Evolutionary conservation across 2,113 vertebrate genomes (phyloP).

Genomic region (Cervus canadensis): DNA sequence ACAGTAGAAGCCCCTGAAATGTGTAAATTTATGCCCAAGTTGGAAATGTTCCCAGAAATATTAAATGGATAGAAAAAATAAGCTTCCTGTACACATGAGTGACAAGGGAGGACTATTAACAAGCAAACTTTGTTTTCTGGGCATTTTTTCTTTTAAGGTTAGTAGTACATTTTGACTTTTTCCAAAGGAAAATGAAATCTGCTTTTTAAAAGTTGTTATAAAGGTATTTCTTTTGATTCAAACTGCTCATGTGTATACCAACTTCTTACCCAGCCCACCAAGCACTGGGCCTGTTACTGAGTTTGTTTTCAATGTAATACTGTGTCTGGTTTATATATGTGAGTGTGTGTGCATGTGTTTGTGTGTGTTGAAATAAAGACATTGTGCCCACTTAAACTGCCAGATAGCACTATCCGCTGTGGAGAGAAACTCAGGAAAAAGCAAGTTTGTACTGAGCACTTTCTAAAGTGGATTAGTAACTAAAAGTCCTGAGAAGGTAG

Average conservation of each 20-base stretch:
- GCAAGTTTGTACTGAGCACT: background rate
- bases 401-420: background rate
- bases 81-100: background rate
- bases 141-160: background rate
- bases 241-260: background rate
- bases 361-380: slow-evolving; percentile 47
- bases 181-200: slow-evolving; percentile 21
- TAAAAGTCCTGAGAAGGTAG: background rate
- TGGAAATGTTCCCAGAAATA: background rate
- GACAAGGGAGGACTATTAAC: background rate
- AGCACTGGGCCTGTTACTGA: background rate
- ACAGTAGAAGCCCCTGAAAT: background rate
- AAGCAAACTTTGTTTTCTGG: slow-evolving; percentile 17
- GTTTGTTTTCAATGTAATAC: background rate
- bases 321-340: background rate
- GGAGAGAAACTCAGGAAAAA: slow-evolving; percentile 26
- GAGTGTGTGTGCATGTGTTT: background rate
- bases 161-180: slow-evolving; percentile 24
- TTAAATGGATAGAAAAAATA: slow-evolving; percentile 1
- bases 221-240: slow-evolving; percentile 1
- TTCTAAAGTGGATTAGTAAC: slow-evolving; percentile 38
- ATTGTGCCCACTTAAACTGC: background rate
- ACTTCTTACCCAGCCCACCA: background rate
- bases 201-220: background rate
- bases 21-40: background rate